phyloP scores from a whole-genome alignment of 2,888 invertebrate genomes.

The Himalopsyche japonica region DNA sequence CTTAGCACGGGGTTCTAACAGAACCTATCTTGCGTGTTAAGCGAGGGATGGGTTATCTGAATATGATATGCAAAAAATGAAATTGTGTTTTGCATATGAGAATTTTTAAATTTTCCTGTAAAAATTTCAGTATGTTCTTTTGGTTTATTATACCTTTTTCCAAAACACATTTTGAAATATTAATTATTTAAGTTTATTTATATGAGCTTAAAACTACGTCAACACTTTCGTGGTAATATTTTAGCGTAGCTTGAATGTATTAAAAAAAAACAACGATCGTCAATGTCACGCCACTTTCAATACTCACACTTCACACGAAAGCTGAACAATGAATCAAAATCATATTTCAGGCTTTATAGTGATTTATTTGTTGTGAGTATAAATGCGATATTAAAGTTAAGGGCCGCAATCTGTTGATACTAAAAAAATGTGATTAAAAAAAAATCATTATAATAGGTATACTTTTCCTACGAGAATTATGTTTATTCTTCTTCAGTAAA shows the following conservation, averaged over 20 bases:
- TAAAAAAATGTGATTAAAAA: not conserved
- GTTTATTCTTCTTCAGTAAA: too few species aligned
- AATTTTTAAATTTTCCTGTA: too few species aligned
- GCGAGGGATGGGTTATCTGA: too few species aligned
- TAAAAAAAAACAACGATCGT: not conserved
- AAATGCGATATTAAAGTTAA: not conserved
- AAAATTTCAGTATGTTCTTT: too few species aligned
- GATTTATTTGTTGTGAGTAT: constrained; percentile 20
- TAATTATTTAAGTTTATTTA: not conserved
- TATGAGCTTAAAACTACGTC: not conserved
- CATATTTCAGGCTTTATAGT: constrained; percentile 19
- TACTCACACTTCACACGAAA: not conserved
- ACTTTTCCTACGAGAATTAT: too few species aligned
- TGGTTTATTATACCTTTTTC: too few species aligned
- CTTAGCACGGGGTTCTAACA: too few species aligned
- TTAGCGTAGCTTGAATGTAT: not conserved
- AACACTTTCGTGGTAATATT: not conserved
- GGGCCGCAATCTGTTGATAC: not conserved
- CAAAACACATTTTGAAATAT: too few species aligned
- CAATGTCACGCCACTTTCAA: not conserved
- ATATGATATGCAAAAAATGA: too few species aligned
- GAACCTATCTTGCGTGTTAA: too few species aligned
- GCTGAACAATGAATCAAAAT: constrained; percentile 10
- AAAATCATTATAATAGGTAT: too few species aligned
- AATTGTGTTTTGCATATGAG: too few species aligned